Conservation (phyloP, 2,888 invertebrate genomes). For the Dusona sp. region DNA sequence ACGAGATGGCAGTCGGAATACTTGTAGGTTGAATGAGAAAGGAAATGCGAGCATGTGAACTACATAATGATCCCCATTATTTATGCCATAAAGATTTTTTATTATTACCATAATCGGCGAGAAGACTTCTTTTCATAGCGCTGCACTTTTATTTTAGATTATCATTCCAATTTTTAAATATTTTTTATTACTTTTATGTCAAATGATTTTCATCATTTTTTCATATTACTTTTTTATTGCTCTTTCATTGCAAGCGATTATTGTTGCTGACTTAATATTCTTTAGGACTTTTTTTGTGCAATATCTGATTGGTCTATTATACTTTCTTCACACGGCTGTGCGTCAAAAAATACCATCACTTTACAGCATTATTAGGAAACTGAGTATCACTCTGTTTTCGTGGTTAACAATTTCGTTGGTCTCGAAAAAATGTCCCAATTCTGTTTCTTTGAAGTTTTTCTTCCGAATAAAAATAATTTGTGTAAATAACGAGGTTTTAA, state of each 20-base stretch:
- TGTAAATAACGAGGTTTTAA: not conserved
- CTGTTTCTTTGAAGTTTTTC: not conserved
- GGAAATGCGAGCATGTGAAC: not conserved
- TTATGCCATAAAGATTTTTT: slow-evolving; percentile 32
- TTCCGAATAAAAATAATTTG: not conserved
- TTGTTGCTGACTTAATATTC: not conserved
- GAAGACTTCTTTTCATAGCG: slow-evolving; percentile 1
- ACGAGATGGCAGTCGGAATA: not conserved
- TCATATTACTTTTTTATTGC: not conserved
- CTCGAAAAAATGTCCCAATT: not conserved
- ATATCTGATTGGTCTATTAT: not conserved
- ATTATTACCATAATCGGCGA: slow-evolving; percentile 27
- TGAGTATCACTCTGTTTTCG: not conserved
- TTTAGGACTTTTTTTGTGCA: not conserved
- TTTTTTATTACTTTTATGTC: not conserved
- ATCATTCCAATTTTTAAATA: not conserved
- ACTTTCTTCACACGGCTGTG: not conserved
- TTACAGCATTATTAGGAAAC: not conserved
- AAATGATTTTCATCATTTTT: not conserved
- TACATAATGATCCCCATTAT: slow-evolving; percentile 16
- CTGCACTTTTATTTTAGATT: not conserved
- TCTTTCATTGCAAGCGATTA: not conserved
- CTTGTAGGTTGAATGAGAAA: not conserved
- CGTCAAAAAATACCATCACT: not conserved
- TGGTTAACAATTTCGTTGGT: not conserved